Conservation (phyloP, 2,888 invertebrate genomes). For the Cephus nigrinus region DNA sequence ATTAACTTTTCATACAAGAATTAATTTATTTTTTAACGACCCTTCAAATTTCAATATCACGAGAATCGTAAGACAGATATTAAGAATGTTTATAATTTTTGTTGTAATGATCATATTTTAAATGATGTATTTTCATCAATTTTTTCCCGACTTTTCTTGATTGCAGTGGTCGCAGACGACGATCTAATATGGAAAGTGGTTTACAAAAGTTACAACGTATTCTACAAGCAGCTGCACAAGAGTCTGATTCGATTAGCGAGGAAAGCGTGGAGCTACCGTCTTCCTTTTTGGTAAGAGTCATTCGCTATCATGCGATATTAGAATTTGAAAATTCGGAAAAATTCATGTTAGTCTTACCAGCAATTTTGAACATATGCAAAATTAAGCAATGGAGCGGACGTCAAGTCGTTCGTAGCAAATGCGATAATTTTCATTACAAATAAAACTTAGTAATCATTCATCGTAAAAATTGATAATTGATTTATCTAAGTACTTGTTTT, state of each 20-base stretch:
- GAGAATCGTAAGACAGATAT: no score
- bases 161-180: conserved; percentile 60
- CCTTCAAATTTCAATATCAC: no score
- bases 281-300: conserved; percentile 32
- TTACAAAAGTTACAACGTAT: conserved; percentile 39
- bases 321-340: no score
- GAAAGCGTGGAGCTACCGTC: conserved; percentile 28
- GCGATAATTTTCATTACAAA: no score
- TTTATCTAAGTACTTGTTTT: no score
- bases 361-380: no score
- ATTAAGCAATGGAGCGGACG: no score
- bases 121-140: not conserved
- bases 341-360: no score
- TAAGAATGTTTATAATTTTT: no score
- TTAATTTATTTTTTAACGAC: not conserved
- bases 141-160: conserved; percentile 20
- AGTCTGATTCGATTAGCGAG: conserved; percentile 35
- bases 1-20: not conserved
- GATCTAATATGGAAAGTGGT: conserved; percentile 44
- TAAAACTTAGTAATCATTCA: no score
- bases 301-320: not conserved
- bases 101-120: not conserved
- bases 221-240: conserved; percentile 32
- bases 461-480: no score
- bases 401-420: no score